These are phyloP conservation scores for Ameiurus melas DNA, from an alignment of 2,113 vertebrate species.

Conservation along the genomic window DNA sequence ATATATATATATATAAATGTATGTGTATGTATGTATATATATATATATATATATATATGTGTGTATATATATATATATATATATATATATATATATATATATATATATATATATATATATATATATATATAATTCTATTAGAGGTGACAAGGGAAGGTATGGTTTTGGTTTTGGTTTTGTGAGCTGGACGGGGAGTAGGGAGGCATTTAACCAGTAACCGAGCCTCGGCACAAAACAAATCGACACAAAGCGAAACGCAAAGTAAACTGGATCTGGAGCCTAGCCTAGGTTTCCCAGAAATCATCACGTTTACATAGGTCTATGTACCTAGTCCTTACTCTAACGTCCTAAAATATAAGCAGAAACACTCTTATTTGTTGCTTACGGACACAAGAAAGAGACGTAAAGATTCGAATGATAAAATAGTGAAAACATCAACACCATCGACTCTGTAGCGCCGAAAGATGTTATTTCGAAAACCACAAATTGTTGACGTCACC, in stretches of 20 bases:
- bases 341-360: background rate
- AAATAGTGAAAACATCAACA: background rate
- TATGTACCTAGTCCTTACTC: background rate
- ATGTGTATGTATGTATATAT: too few relatives aligned
- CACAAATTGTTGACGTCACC: background rate
- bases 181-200: background rate
- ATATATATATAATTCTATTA: too few relatives aligned
- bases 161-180: background rate
- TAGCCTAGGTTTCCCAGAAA: background rate
- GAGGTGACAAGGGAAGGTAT: background rate
- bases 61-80: too few relatives aligned
- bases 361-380: background rate
- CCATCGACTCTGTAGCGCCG: background rate
- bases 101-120: too few relatives aligned
- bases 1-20: too few relatives aligned
- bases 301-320: background rate
- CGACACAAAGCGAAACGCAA: background rate
- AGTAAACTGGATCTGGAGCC: background rate
- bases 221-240: background rate
- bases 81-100: too few relatives aligned
- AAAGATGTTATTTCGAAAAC: background rate
- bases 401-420: background rate
- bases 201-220: background rate
- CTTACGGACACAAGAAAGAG: background rate
- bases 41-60: too few relatives aligned